These are phyloP conservation scores for Pachyseris speciosa DNA, from an alignment of 64 coral and sea anemone species.

Conservation along the genomic window DNA sequence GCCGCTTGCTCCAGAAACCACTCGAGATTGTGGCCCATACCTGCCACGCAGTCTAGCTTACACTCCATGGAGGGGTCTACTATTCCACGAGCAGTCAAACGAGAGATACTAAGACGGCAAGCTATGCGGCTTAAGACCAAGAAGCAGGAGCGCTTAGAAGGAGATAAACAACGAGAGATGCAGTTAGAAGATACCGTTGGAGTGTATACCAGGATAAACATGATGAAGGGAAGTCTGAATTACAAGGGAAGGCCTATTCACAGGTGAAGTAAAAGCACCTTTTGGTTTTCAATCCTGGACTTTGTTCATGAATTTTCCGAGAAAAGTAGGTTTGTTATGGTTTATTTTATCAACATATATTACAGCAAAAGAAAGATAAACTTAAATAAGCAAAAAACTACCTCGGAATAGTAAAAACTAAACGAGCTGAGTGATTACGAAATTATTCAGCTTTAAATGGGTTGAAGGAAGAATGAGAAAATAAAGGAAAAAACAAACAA, in stretches of 20 bases:
- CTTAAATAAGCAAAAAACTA: no score
- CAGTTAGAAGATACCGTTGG: slow-evolving; percentile 30
- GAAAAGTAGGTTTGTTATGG: no score
- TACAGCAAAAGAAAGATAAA: no score
- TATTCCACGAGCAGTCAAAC: slow-evolving; percentile 37
- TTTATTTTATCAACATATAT: no score
- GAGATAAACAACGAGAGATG: slow-evolving; percentile 17
- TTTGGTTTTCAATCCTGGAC: not conserved
- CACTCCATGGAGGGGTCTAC: not conserved
- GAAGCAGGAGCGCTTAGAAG: not conserved
- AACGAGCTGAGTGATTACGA: no score
- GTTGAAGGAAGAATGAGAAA: no score
- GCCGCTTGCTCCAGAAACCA: slow-evolving; percentile 23
- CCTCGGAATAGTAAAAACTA: no score
- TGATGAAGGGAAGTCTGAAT: not conserved
- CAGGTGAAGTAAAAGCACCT: not conserved
- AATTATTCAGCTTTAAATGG: no score
- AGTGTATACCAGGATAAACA: slow-evolving; percentile 31
- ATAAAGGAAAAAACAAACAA: no score
- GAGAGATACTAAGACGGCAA: slow-evolving; percentile 23
- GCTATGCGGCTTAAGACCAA: not conserved
- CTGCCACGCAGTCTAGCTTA: not conserved
- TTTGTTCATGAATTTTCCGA: no score
- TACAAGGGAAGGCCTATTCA: slow-evolving; percentile 4
- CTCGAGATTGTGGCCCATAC: not conserved